These are phyloP conservation scores for Pundamilia nyererei DNA, from an alignment of 2,113 vertebrate species.

Conservation along the genomic window DNA sequence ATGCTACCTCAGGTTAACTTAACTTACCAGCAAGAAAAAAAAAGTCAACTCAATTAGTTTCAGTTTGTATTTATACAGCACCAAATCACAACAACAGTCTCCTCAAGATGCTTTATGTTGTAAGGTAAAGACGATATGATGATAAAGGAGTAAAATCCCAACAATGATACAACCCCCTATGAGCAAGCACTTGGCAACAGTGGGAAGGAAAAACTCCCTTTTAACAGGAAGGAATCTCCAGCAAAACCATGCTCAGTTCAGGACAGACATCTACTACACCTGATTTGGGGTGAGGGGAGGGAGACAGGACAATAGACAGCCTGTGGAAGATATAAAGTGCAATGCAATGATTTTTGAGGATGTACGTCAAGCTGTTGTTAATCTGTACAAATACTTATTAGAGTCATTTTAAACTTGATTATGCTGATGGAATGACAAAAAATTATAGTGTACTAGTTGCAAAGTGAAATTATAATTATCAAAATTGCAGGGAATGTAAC, in stretches of 20 bases:
- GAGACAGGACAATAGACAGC: not conserved
- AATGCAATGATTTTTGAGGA: not conserved
- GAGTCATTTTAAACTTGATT: not conserved
- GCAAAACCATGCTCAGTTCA: not conserved
- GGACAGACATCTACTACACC: not conserved
- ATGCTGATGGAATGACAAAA: not conserved
- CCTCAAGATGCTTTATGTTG: not conserved
- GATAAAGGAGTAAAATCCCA: not conserved
- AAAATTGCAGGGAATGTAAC: not conserved
- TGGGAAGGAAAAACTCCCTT: not conserved
- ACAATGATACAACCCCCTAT: not conserved
- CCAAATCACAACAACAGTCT: not conserved
- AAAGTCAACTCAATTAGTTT: not conserved
- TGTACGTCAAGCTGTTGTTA: not conserved
- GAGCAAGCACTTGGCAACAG: not conserved
- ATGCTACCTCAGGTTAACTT: not conserved
- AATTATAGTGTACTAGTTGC: not conserved
- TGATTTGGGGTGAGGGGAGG: not conserved
- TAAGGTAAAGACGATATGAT: not conserved
- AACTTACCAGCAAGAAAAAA: not conserved
- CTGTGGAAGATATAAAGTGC: not conserved
- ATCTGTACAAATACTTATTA: not conserved
- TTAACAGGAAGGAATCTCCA: not conserved
- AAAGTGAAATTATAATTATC: not conserved
- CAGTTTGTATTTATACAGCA: not conserved